Evolutionary conservation across 1,140 invertebrate species (phyloP).

Genomic region (Heliconius congener): DNA sequence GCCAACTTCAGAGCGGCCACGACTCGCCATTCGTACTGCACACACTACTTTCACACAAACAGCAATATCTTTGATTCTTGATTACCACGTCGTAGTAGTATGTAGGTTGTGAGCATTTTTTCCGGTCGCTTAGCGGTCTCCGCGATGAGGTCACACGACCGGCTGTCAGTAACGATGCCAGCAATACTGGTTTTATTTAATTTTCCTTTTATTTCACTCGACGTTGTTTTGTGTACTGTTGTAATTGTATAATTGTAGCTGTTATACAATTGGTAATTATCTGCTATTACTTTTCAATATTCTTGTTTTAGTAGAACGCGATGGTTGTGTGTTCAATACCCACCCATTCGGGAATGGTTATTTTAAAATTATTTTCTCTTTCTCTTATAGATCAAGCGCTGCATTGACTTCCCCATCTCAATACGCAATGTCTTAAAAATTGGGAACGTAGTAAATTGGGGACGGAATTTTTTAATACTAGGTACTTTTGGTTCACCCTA

Average conservation of each 20-base stretch:
- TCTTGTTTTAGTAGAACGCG: background rate
- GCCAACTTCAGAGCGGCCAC: no score
- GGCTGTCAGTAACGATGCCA: conserved; percentile 26
- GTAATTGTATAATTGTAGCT: background rate
- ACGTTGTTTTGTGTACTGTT: background rate
- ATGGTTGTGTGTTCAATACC: background rate
- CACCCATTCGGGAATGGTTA: background rate
- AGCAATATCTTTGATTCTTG: conserved; percentile 2
- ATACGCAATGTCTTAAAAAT: background rate
- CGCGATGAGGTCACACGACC: conserved; percentile 31
- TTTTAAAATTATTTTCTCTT: background rate
- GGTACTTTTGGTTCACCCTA: background rate
- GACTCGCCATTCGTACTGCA: background rate
- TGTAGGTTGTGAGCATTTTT: conserved; percentile 42
- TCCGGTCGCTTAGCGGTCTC: conserved; percentile 58
- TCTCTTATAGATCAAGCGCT: background rate
- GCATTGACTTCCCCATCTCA: background rate
- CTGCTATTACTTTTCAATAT: background rate
- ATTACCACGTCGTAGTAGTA: conserved; percentile 11
- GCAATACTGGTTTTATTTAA: conserved; percentile 20
- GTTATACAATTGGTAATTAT: background rate
- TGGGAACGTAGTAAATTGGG: background rate
- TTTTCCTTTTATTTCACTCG: conserved; percentile 25
- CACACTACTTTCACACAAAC: conserved; percentile 11
- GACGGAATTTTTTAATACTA: background rate